Evolutionary conservation across 2,888 invertebrate genomes (phyloP).

Genomic region (Sthenelais limicola): DNA sequence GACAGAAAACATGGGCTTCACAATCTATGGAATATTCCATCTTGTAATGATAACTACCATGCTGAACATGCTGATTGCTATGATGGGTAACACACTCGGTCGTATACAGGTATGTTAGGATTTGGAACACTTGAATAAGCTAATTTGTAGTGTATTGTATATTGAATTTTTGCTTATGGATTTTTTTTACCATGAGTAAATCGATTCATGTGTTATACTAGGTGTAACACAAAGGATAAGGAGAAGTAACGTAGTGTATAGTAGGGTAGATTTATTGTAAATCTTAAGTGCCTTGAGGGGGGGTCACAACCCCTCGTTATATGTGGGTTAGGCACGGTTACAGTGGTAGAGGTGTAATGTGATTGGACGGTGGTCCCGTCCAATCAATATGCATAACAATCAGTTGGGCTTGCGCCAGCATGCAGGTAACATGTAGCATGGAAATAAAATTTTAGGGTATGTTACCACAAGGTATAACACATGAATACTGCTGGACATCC

Average conservation of each 20-base stretch:
- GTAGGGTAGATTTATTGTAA: neutral
- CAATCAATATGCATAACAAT: no score
- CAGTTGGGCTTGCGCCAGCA: no score
- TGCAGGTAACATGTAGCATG: no score
- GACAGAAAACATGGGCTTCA: slow-evolving; percentile 42
- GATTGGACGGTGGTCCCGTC: no score
- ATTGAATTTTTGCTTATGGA: no score
- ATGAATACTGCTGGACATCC: neutral
- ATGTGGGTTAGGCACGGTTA: neutral
- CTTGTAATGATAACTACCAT: slow-evolving; percentile 30
- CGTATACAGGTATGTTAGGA: slow-evolving; percentile 35
- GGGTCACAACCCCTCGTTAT: neutral
- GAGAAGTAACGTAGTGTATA: neutral
- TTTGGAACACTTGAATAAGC: no score
- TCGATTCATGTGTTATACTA: no score
- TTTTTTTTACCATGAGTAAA: no score
- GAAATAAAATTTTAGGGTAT: no score
- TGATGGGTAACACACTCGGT: slow-evolving; percentile 43
- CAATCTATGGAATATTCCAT: slow-evolving; percentile 42
- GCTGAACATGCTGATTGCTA: slow-evolving; percentile 44
- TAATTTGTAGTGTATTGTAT: no score
- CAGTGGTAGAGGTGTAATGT: neutral
- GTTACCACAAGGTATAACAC: neutral
- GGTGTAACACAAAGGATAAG: neutral
- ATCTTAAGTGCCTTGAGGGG: neutral